Percentiles rank a stretch among this genome's conserved stretches.
Evolutionary conservation across 92 coral and sea anemone genomes (phyloP).

Genomic region (Porites divaricata): DNA sequence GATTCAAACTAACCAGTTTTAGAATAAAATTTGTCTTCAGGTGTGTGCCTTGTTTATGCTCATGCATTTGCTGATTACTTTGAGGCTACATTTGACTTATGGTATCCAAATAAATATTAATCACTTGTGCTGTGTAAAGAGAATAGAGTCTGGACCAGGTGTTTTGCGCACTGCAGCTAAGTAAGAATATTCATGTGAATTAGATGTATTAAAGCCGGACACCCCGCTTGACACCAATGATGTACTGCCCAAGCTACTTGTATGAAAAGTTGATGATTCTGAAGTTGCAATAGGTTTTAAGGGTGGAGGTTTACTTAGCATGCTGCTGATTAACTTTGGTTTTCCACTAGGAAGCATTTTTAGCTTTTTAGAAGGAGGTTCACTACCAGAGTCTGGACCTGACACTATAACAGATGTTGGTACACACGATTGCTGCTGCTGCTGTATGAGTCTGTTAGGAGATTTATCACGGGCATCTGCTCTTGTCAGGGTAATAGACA

Average conservation of each 20-base stretch:
- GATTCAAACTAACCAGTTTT: too few species aligned
- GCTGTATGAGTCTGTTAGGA: conserved; percentile 20
- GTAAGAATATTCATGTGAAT: conserved; percentile 40
- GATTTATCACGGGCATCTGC: conserved; percentile 9
- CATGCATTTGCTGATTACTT: neutral
- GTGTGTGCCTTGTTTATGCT: too few species aligned
- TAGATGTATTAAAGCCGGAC: conserved; percentile 17
- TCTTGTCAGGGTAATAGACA: conserved; percentile 8
- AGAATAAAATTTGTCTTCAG: too few species aligned
- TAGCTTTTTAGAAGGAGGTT: conserved; percentile 78
- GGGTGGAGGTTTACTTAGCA: conserved; percentile 84
- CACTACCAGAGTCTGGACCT: conserved; percentile 72
- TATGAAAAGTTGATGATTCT: conserved; percentile 45
- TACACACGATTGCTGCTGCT: conserved; percentile 81
- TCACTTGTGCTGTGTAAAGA: conserved; percentile 39
- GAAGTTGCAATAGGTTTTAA: conserved; percentile 71
- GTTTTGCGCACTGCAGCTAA: conserved; percentile 26
- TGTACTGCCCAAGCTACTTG: conserved; percentile 12
- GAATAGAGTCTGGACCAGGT: conserved; percentile 38
- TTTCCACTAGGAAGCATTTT: conserved; percentile 68
- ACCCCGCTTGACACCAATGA: conserved; percentile 26
- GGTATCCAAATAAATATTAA: neutral
- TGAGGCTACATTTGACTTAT: neutral
- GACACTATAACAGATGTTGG: conserved; percentile 98
- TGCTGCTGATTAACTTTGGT: conserved; percentile 69